phyloP scores from a whole-genome alignment of 2,797 vertebrate species.

The Lophius americanus region DNA sequence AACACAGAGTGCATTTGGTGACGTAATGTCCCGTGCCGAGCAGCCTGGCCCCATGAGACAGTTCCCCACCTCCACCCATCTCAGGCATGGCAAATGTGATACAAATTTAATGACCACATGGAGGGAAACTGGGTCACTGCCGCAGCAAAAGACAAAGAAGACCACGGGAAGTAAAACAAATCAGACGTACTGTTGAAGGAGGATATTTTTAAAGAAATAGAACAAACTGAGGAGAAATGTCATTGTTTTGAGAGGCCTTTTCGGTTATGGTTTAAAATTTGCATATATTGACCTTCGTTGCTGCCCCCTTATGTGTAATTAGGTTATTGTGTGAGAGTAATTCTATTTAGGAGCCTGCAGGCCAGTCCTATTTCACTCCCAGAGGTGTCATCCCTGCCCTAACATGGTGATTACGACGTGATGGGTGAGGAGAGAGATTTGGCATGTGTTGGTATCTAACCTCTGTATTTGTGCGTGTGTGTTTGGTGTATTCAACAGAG shows the following conservation, averaged over 20 bases:
- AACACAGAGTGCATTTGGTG: conserved; percentile 44
- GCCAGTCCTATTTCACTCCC: conserved; percentile 23
- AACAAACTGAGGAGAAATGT: neutral
- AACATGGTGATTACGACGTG: conserved; percentile 31
- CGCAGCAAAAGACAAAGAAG: conserved; percentile 61
- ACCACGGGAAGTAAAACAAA: conserved; percentile 13
- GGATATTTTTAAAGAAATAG: neutral
- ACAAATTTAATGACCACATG: conserved; percentile 80
- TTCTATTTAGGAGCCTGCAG: conserved; percentile 31
- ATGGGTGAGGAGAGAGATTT: neutral
- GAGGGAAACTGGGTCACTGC: conserved; percentile 72
- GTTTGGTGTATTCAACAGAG: neutral
- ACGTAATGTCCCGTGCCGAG: conserved; percentile 56
- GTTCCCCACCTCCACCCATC: conserved; percentile 51
- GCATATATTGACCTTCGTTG: neutral
- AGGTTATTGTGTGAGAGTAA: conserved; percentile 19
- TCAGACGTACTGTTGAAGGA: neutral
- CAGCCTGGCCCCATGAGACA: conserved; percentile 60
- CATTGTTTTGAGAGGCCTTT: neutral
- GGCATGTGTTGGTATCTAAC: conserved; percentile 14
- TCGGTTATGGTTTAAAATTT: conserved; percentile 14
- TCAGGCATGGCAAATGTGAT: conserved; percentile 61
- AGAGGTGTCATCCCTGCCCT: conserved; percentile 16
- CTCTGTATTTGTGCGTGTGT: neutral
- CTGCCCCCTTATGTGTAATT: neutral